Evolutionary conservation across 30 jellyfish, hydroid and myxozoan species (phyloP), one percentile per base, ranked within the genome.

Genomic region (Nemopilema nomurai): DNA sequence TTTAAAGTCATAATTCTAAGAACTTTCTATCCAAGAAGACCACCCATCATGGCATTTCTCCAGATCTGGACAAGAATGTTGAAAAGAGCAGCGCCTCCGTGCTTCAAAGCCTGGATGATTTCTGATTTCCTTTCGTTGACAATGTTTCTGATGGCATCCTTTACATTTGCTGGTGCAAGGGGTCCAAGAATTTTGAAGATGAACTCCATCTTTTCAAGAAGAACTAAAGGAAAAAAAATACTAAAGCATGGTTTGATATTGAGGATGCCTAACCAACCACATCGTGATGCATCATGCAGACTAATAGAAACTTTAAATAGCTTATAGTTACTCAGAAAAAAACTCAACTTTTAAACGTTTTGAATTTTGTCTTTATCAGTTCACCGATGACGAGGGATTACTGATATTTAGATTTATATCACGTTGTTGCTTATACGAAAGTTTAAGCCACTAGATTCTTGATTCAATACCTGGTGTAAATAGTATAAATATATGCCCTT

Each of bases 151-250:
- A 82, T 82, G 74, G 90, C 90, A 49, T 67, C 77, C 49, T 82
- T 82, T 1, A 82, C 90, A 8, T 26, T 65, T 28, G 23, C 69
- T 4, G 90, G 90, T 68, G 90, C 90, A 51, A 82, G 84, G 13
- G 90, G 90, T 69, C 90, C 90, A 27, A 82, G 28, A 23, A 82
- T 49, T 51, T 82, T 82, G 84, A 82, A 82, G 63, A 82, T 75
- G 62, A 82, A 69, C 69, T 82, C 90, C 90, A 82, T 82, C 67
- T 82, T 82, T 49, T 82, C 90, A 83, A 82, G 51, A 51, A 82
- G 76, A 21, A 82, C 90, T 82, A 31, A 20, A 30, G 18, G 13
- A 22, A 21, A 41, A 77, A 53, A 23, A 8, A 74, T 8, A 0
- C 16, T 27, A 0, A 0, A 13, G 28, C 24, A 29, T 41, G 57